Evolutionary conservation across 2,113 vertebrate species (phyloP), one percentile per base, ranked within the genome.

Genomic region (Tyto alba): DNA sequence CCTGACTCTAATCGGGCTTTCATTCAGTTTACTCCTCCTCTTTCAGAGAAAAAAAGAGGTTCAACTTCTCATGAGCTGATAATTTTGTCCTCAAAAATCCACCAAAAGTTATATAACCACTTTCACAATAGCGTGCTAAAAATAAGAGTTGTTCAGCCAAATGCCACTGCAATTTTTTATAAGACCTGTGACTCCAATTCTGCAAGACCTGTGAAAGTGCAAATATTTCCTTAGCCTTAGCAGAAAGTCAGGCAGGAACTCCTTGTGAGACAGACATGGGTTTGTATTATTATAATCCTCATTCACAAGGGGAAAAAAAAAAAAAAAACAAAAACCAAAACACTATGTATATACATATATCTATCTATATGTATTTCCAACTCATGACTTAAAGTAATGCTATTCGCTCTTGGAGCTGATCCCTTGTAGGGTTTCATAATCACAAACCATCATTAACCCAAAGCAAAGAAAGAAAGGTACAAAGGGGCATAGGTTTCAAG

Each of bases 81-180:
- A 95, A 96, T 94, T 97, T 93, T 90, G 88, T 75, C 95, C 92
- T 90, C 85, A 91, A 91, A 93, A 95, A 95, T 87, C 89, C 90
- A 92, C 62, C 23, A 1, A 43, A 93, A 95, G 84, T 98, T 98
- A 97, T 69, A 93, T 95, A 98, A 98, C 47, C 57, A 38, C 94
- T 96, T 96, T 96, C 94, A 96, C 95, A 97, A 96, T 43, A 93
- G 84, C 27, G 2, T 76, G 45, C 95, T 95, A 96, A 96, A 96
- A 94, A 85, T 94, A 95, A 88, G 84, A 78, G 74, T 12, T 55
- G 29, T 57, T 96, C 66, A 93, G 86, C 66, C 77, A 96, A 96
- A 88, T 43, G 71, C 66, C 89, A 90, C 45, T 90, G 85, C 85
- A 93, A 50, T 85, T 95, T 97, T 90, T 94, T 80, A 6, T 66